Conservation (phyloP, 1,140 invertebrate genomes). For the Drosophila parabipectinata region DNA sequence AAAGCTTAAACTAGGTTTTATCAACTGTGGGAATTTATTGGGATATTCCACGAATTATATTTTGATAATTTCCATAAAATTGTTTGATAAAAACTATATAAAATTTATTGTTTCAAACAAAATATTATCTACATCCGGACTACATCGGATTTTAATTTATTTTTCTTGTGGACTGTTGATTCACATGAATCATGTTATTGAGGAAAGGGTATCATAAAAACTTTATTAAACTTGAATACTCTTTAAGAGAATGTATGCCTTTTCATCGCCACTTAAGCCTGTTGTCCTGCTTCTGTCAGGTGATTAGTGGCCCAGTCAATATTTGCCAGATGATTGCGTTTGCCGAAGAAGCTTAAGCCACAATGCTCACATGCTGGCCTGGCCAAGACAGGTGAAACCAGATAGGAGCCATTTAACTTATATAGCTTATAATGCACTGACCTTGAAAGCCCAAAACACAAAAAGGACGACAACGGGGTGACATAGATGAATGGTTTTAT, state of each 20-base stretch:
- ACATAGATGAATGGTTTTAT: conserved; percentile 69
- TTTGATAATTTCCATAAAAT: too few relatives aligned
- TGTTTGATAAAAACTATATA: too few relatives aligned
- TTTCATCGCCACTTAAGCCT: conserved; percentile 5
- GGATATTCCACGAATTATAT: too few relatives aligned
- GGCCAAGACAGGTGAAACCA: conserved; percentile 17
- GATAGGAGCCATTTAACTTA: conserved; percentile 24
- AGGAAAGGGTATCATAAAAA: not conserved
- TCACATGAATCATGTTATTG: too few relatives aligned
- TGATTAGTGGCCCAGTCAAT: conserved; percentile 36
- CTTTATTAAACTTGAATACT: not conserved
- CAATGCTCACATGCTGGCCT: not conserved
- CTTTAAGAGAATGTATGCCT: not conserved
- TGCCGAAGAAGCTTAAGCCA: conserved; percentile 17
- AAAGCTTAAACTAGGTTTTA: conserved; percentile 13
- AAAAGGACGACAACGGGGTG: conserved; percentile 18
- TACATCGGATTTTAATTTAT: too few relatives aligned
- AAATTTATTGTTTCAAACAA: too few relatives aligned
- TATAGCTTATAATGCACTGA: conserved; percentile 6
- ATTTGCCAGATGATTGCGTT: conserved; percentile 34
- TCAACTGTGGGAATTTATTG: conserved; percentile 6
- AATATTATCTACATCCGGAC: too few relatives aligned
- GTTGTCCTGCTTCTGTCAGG: conserved; percentile 1
- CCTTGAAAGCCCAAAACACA: conserved; percentile 2
- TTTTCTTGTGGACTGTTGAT: too few relatives aligned